Percentiles rank a stretch among this genome's conserved stretches.
phyloP scores from a whole-genome alignment of 2,888 invertebrate genomes.

The Sesamia inferens region DNA sequence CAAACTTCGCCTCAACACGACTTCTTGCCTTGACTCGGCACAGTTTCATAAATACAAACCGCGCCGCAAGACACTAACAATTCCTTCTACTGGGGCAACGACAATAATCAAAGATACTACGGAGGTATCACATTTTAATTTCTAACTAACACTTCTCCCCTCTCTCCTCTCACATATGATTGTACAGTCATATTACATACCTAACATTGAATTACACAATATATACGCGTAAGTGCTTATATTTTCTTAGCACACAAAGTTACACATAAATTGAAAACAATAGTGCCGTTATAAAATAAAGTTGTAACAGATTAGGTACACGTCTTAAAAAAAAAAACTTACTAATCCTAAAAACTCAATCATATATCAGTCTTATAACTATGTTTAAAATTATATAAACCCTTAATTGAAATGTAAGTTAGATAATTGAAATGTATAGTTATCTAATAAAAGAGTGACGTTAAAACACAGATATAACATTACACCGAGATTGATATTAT shows the following conservation, averaged over 20 bases:
- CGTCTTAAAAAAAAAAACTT: conserved; percentile 64
- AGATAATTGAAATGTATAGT: conserved; percentile 66
- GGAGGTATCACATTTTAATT: conserved; percentile 80
- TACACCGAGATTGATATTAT: conserved; percentile 70
- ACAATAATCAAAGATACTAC: conserved; percentile 73
- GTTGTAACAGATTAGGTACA: conserved; percentile 60
- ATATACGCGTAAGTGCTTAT: conserved; percentile 63
- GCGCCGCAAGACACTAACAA: conserved; percentile 63
- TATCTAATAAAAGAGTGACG: conserved; percentile 64
- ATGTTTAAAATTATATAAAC: conserved; percentile 77
- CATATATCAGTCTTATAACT: conserved; percentile 88
- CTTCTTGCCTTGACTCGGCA: conserved; percentile 26
- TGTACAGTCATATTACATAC: conserved; percentile 68
- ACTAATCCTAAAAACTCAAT: conserved; percentile 74
- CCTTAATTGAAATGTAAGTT: conserved; percentile 68
- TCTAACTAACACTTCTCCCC: conserved; percentile 68
- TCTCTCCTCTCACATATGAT: conserved; percentile 56
- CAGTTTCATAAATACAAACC: conserved; percentile 52
- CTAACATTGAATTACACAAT: conserved; percentile 73
- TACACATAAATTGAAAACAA: conserved; percentile 70
- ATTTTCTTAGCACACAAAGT: conserved; percentile 70
- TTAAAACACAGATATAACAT: conserved; percentile 70
- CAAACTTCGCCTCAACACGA: conserved; percentile 50
- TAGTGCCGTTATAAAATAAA: conserved; percentile 80
- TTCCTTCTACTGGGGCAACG: conserved; percentile 74